These are phyloP conservation scores for Folsomia manolachei DNA, from an alignment of 2,888 invertebrate genomes.

Conservation along the genomic window DNA sequence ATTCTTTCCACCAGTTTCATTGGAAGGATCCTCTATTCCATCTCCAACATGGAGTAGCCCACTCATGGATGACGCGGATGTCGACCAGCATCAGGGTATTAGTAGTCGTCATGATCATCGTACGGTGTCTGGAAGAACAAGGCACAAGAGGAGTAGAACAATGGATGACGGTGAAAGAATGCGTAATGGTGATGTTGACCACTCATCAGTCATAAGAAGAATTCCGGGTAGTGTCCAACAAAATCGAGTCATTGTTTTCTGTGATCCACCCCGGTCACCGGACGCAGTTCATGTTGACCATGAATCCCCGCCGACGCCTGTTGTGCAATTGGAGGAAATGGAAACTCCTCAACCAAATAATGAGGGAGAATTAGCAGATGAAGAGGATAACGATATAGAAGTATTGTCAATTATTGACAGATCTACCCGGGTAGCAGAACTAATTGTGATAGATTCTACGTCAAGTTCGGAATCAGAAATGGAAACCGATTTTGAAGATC, in stretches of 20 bases:
- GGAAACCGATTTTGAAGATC: background rate
- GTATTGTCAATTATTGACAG: background rate
- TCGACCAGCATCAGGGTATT: too few relatives aligned
- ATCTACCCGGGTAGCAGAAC: background rate
- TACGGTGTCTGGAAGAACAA: too few relatives aligned
- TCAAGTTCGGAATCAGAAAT: constrained; percentile 14
- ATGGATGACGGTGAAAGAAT: too few relatives aligned
- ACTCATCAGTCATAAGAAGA: background rate
- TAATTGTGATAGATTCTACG: constrained; percentile 15
- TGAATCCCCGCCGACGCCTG: too few relatives aligned
- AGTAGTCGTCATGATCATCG: too few relatives aligned
- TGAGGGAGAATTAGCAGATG: background rate
- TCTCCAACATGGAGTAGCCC: too few relatives aligned
- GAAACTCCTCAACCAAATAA: background rate
- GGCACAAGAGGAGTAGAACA: too few relatives aligned
- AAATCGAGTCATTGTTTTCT: background rate
- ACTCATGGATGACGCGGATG: too few relatives aligned
- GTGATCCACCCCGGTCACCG: background rate
- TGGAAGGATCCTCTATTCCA: too few relatives aligned
- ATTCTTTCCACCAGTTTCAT: too few relatives aligned
- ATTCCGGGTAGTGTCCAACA: background rate
- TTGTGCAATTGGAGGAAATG: background rate
- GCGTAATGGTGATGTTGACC: background rate
- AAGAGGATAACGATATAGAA: background rate
- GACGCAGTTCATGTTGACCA: background rate